phyloP scores from a whole-genome alignment of 2,797 vertebrate species.

The Sebastes nivosus region DNA sequence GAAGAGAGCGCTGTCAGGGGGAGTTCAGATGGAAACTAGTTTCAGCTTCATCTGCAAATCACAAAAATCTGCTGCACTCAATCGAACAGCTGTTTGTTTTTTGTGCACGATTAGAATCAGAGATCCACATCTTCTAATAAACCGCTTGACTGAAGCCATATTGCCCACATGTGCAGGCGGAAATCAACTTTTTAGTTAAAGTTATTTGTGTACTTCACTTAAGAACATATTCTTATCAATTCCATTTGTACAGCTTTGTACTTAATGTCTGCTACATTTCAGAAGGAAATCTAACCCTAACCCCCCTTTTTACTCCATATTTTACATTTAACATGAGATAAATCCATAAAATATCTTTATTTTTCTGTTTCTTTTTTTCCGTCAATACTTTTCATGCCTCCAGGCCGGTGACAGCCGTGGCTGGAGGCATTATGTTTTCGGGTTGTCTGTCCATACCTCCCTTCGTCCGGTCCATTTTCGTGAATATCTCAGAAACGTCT shows the following conservation, averaged over 20 bases:
- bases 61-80: constrained; percentile 41
- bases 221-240: neutral
- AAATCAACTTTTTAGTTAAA: constrained; percentile 3
- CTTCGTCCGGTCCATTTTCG: fast-evolving
- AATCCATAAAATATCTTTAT: neutral
- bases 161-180: neutral
- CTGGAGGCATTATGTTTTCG: no score
- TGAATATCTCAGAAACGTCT: no score
- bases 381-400: neutral
- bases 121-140: constrained; percentile 44
- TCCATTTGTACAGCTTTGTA: neutral
- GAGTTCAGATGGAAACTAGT: constrained; percentile 63
- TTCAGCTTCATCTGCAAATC: constrained; percentile 54
- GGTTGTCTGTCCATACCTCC: no score
- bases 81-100: constrained; percentile 52
- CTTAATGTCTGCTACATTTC: neutral
- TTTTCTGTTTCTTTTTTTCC: neutral
- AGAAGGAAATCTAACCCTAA: neutral
- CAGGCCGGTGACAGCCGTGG: neutral
- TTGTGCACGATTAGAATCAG: constrained; percentile 36
- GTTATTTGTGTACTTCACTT: neutral
- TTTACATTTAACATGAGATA: neutral
- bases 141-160: constrained; percentile 24
- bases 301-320: neutral
- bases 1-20: constrained; percentile 29